Evolutionary conservation across 2,888 invertebrate species (phyloP).

Genomic region (Drosophila hamatofila): DNA sequence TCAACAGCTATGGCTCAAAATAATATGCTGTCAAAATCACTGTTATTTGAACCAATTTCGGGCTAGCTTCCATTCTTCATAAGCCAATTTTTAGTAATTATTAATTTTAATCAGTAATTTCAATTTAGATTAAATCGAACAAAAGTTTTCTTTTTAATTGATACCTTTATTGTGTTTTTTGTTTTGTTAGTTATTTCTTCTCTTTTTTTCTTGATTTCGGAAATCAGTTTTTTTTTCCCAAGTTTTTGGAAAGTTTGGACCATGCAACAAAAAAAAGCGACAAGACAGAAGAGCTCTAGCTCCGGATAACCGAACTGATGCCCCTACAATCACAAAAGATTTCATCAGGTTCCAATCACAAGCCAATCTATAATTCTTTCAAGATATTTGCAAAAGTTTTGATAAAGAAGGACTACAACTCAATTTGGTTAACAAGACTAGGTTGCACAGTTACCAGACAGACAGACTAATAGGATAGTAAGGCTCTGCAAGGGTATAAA

Average conservation of each 20-base stretch:
- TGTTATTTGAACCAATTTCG: no score
- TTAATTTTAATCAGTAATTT: no score
- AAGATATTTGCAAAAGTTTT: not conserved
- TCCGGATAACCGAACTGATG: not conserved
- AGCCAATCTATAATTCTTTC: not conserved
- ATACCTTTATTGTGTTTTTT: conserved; percentile 35
- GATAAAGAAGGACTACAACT: not conserved
- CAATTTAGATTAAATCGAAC: not conserved
- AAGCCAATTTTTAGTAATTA: no score
- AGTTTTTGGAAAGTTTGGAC: not conserved
- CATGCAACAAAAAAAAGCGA: conserved; percentile 2
- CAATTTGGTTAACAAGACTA: not conserved
- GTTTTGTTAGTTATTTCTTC: conserved; percentile 8
- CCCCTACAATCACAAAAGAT: conserved; percentile 1
- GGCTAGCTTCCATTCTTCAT: no score
- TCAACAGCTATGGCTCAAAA: not conserved
- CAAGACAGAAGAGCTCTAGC: not conserved
- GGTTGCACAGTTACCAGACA: not conserved
- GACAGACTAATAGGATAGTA: not conserved
- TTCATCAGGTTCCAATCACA: not conserved
- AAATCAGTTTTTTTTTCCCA: conserved; percentile 13
- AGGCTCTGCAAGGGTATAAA: conserved; percentile 5
- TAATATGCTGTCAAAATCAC: no score
- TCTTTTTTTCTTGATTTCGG: not conserved
- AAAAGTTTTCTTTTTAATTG: conserved; percentile 10